Evolutionary conservation across 2,113 vertebrate genomes (phyloP), one percentile per base, ranked within the genome.

Genomic region (Gnathonemus echidnorhynchus): DNA sequence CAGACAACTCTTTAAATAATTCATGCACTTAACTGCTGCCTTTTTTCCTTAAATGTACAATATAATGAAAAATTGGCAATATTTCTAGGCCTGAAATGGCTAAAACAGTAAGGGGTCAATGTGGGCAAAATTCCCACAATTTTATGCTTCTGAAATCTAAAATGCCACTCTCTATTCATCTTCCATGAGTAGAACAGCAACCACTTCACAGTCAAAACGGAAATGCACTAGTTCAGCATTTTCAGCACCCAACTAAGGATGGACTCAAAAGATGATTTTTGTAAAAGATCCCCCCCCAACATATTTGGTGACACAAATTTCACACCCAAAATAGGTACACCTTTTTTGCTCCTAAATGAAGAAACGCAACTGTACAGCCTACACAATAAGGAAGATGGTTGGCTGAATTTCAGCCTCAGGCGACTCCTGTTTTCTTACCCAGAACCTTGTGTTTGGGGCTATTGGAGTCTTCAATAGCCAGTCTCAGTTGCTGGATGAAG

Each of bases 401-500:
- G 70, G 35, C 70, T 77, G 70, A 35, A 13, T 77, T 77, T 39
- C 35, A 11, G 70, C 70, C 31, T 39, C 70, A 17, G 21, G 4
- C 39, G 27, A 53, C 13, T 49, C 15, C n/a, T 50, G 27, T 31
- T 24, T 56, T 31, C 92, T 93, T 91, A 99, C 98, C 98, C 97
- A 97, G 94, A 15, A 97, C 95, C 74, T 92, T 93, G 52, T 92
- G 92, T 50, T 96, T 96, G 91, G 98, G 98, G 93, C 98, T 99
- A 94, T 95, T 98, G 5, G 98, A 97, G 92, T 99, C 98, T 91
- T 99, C 98, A 91, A 99, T 98, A 90, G 98, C 98, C 89, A 98
- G 96, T 91, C 97, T 98, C 90, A 99, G 95, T 92, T 99, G 98
- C 94, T 99, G 98, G 90, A 99, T 98, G 94, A 99, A 99, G 95